Base-by-base conservation (phyloP, 2,797 vertebrate species). In the Macroramphosus scolopax region DNA sequence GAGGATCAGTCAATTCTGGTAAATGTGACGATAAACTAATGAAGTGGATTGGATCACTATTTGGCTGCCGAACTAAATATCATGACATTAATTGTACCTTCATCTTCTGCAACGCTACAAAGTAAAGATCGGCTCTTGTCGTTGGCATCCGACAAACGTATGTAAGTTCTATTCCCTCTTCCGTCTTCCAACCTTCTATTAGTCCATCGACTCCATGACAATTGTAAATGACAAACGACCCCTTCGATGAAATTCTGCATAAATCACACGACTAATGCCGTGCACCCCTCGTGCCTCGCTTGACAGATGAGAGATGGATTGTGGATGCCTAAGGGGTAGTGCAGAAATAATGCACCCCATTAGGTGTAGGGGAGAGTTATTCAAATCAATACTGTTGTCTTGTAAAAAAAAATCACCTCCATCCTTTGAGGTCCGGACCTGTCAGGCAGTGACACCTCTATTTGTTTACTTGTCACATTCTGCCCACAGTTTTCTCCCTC, bases 231-330 rank as follows among this genome's bases (percentile, higher is more conserved):
- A 89, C 87, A 90, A 88, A 87, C 80, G 80, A 83, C 69, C 75
- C 85, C 64, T 80, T 80, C 83, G 75, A 81, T 79, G 76, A 80
- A 85, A 82, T 78, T 87, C 86, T 78, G 89, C 88, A 92, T 92
- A 92, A 93, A 93, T 92, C 89, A 90, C 63, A 75, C 73, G 80
- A 84, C 78, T 86, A 89, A 89, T 69, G 51, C 68, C 70, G 44
- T 25, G 52, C 29, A 48, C n/a, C 68, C 62, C 53, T 25, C 24
- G 45, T 66, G 68, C 65, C 77, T 76, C 18, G 1, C 72, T 78
- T 88, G 92, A 91, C 81, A n/a, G n/a, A n/a, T n/a, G n/a, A n/a
- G n/a, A 89, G 89, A 91, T 82, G 89, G 89, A 92, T 90, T 74
- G 80, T 61, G 68, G 72, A 72, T 80, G 84, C 85, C 77, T 68